Conservation (phyloP, 2,888 invertebrate genomes). For the Diarsia mendica region DNA sequence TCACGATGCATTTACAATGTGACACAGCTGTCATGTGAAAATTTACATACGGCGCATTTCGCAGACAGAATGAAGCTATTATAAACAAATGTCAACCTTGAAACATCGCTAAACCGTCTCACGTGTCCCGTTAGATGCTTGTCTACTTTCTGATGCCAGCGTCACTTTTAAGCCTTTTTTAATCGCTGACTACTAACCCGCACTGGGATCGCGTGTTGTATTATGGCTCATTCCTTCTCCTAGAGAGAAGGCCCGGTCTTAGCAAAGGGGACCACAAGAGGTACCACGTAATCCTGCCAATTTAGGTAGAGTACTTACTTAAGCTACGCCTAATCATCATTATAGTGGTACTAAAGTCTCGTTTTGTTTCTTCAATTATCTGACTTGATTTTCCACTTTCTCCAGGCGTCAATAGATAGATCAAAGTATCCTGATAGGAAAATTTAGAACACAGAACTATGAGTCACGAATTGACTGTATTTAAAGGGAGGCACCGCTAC, state of each 20-base stretch:
- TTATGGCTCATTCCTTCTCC: neutral
- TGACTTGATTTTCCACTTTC: no score
- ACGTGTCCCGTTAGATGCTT: constrained; percentile 15
- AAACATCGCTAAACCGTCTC: constrained; percentile 23
- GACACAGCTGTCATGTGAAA: constrained; percentile 38
- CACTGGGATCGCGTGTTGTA: neutral
- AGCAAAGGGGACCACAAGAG: neutral
- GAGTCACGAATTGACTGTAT: no score
- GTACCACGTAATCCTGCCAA: neutral
- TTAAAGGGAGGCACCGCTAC: neutral
- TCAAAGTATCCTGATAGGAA: neutral
- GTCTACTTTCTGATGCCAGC: neutral
- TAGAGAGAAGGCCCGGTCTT: neutral
- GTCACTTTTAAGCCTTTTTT: constrained; percentile 16
- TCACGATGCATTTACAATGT: constrained; percentile 45
- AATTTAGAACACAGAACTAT: neutral
- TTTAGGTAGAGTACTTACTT: neutral
- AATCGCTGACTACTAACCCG: neutral
- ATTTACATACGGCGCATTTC: constrained; percentile 31
- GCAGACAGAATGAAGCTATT: constrained; percentile 6
- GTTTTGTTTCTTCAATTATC: neutral
- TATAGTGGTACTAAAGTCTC: neutral
- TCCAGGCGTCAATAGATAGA: neutral
- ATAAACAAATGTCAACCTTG: constrained; percentile 19
- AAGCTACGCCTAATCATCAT: neutral